These are phyloP conservation scores for Argyresthia albistria DNA, from an alignment of 2,888 invertebrate species.

Conservation along the genomic window DNA sequence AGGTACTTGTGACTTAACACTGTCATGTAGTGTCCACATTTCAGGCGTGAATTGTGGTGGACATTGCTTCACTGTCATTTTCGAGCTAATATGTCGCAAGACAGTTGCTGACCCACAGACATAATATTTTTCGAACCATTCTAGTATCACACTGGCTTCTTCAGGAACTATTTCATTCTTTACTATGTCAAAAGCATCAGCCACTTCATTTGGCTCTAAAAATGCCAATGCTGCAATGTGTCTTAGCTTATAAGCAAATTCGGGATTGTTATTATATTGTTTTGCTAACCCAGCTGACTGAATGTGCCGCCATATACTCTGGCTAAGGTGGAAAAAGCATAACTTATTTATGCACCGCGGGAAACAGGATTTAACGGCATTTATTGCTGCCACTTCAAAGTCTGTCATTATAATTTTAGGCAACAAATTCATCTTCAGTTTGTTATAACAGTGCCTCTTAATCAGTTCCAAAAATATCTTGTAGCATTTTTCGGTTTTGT, in stretches of 20 bases:
- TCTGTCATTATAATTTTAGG: constrained; percentile 7
- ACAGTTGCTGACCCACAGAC: background rate
- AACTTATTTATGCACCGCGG: constrained; percentile 9
- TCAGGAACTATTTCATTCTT: constrained; percentile 4
- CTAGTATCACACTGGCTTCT: background rate
- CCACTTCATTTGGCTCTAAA: constrained; percentile 9
- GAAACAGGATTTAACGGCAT: constrained; percentile 9
- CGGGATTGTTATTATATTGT: constrained; percentile 5
- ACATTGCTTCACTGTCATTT: constrained; percentile 3
- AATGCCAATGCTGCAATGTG: constrained; percentile 11
- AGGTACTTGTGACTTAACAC: background rate
- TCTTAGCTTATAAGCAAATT: constrained; percentile 10
- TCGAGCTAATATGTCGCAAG: constrained; percentile 1
- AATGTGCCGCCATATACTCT: constrained; percentile 6
- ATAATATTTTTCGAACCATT: constrained; percentile 5
- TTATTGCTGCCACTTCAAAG: constrained; percentile 11
- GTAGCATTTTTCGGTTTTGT: background rate
- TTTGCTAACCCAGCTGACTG: constrained; percentile 5
- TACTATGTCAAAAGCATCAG: constrained; percentile 6
- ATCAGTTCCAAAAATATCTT: background rate
- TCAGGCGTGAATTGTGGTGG: constrained; percentile 1
- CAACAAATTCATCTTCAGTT: background rate
- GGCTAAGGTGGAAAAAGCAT: constrained; percentile 8
- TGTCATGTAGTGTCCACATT: constrained; percentile 1
- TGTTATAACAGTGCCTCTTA: background rate